Evolutionary conservation across 2,113 vertebrate species (phyloP), one percentile per base, ranked within the genome.

Genomic region (Tinamus guttatus): DNA sequence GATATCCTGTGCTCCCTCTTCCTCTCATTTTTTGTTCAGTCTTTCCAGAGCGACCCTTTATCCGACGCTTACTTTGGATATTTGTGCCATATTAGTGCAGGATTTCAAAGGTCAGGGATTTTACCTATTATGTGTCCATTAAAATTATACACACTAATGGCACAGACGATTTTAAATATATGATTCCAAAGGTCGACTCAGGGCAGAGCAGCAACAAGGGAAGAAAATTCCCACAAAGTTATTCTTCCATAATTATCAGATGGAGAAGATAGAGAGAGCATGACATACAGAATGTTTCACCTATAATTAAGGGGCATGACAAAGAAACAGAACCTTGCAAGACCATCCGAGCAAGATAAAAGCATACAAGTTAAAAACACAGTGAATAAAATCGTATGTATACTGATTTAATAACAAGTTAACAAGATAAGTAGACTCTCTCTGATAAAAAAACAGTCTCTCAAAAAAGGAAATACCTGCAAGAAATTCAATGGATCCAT

Each of bases 121-220:
- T 94, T 69, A 78, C 65, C 88, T 84, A 78, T 86, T 81, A 91
- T 18, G 68, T 1, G 4, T 71, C 77, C 83, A 93, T 94, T 92
- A 85, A 73, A 75, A 88, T 93, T 30, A 93, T 0, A 0, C 58
- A 81, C 13, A 6, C 52, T 92, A 73, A 94, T 86, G 27, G 32
- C 58, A 80, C 81, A 49, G 4, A 24, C 11, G 21, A 22, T 22
- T 49, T 49, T 49, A 22, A 49, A 49, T 49, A 4, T 32, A 82
- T 22, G 27, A 93, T 69, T 90, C 76, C 34, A 81, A 71, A 79
- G 73, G 69, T 56, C 74, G 94, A 32, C 43, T 79, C 43, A 71
- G 65, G 88, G 59, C 30, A 58, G 16, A 71, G n/a, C 5, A 79
- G 43, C 56, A 85, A 56, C 56, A 78, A 4, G 16, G 25, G 28